Evolutionary conservation across 37 sponge, comb jelly and placozoan species (phyloP), one percentile per base, ranked within the genome.

Genomic region (Aphrocallistes beatrix): DNA sequence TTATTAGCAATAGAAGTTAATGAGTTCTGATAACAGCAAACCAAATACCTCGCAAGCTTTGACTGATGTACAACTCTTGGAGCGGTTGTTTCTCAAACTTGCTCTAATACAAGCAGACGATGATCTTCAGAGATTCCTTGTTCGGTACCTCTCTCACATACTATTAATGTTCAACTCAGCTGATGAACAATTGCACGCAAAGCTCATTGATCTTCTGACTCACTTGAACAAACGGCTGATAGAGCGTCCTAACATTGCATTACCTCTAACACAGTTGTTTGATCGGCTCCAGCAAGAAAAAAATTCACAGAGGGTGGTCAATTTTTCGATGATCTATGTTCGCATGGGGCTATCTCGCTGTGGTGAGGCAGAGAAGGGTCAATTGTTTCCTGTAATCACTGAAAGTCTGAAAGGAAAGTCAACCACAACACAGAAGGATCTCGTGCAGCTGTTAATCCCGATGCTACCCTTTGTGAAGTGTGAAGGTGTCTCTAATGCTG

Each of bases 31-130:
- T 8, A 60, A 21, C 8, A 30, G n/a, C 6, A n/a, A n/a, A n/a
- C 32, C 75, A 6, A 60, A 60, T 60, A 60, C 34, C 10, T 17
- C 49, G 17, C 10, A 19, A 25, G 34, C 32, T 3, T 3, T 30
- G 8, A 60, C 10, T 60, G 75, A 60, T 13, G 28, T 60, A 60
- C 75, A 60, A 30, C 75, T 25, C 28, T 25, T 60, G n/a, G 75
- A 60, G 21, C 75, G 34, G 6, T 19, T 60, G 3, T 60, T 60
- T 60, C 75, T 60, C 34, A 60, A 60, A 60, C 75, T 60, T 32
- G 75, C 75, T 3, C n/a, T 60, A 28, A 60, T 60, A 60, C 75
- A 60, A 13, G n/a, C 75, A 60, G 75, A 60, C n/a, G 75, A 60
- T 19, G 75, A 60, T 28, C n/a, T 60, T 25, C 75, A 60, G 75